A percentile compares a stretch with the other conserved stretches of the same genome.
These are phyloP conservation scores for Cyclina sinensis DNA, from an alignment of 1,140 invertebrate species.

Conservation along the genomic window DNA sequence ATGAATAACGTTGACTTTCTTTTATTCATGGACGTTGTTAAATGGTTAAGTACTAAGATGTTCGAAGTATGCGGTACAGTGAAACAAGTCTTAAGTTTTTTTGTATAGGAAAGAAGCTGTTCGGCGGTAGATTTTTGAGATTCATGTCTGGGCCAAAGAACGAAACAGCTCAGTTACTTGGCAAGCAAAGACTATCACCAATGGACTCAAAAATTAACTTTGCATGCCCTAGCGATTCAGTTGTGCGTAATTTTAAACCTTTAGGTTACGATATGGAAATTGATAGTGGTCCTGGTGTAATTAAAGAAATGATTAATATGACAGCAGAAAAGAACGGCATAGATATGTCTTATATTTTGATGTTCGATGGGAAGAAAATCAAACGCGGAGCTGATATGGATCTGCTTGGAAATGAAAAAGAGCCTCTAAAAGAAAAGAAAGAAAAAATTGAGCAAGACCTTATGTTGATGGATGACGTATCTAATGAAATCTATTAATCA, in stretches of 20 bases:
- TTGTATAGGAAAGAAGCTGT: constrained; percentile 13
- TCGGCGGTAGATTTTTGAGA: constrained; percentile 38
- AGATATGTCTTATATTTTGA: not conserved
- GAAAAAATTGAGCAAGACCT: not conserved
- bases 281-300: not conserved
- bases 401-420: constrained; percentile 21
- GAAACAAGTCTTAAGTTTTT: not conserved
- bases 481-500: not conserved
- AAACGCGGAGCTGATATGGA: not conserved
- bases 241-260: not conserved
- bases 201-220: constrained; percentile 16
- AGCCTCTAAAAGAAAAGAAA: not conserved
- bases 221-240: not conserved
- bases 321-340: not conserved
- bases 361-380: constrained; percentile 50
- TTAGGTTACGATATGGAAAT: not conserved
- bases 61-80: not conserved
- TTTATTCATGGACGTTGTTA: constrained; percentile 50
- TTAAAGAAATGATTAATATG: not conserved
- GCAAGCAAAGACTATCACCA: not conserved
- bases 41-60: constrained; percentile 35
- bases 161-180: not conserved
- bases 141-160: constrained; percentile 26
- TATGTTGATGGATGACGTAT: not conserved
- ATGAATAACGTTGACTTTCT: constrained; percentile 51